phyloP scores from a whole-genome alignment of 2,888 invertebrate species.

The Dicyrtomina minuta region DNA sequence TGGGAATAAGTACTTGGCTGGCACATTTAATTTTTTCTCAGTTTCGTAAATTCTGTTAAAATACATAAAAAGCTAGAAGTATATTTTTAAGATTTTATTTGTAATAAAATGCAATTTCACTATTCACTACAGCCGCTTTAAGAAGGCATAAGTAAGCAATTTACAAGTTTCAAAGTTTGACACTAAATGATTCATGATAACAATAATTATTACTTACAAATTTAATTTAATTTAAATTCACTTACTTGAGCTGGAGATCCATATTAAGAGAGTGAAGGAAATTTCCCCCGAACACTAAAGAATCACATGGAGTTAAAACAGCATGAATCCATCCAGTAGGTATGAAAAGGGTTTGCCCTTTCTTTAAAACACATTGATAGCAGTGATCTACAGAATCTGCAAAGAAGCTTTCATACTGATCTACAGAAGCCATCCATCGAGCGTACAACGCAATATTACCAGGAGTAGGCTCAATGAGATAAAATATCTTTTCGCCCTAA shows the following conservation, averaged over 20 bases:
- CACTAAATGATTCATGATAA: too few species aligned
- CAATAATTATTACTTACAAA: too few species aligned
- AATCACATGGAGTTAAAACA: conserved; percentile 79
- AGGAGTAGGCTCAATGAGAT: conserved; percentile 68
- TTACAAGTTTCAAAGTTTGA: conserved; percentile 3
- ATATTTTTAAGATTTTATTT: too few species aligned
- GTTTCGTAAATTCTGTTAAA: conserved; percentile 83
- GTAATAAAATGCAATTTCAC: too few species aligned
- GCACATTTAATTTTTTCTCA: conserved; percentile 77
- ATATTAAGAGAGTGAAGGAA: conserved; percentile 82
- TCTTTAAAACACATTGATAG: conserved; percentile 70
- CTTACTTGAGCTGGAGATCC: conserved; percentile 82
- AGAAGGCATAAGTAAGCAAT: conserved; percentile 21
- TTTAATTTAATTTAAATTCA: too few species aligned
- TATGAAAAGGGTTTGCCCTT: conserved; percentile 86
- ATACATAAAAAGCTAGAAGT: conserved; percentile 53
- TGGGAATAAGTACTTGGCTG: conserved; percentile 80
- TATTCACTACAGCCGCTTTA: too few species aligned
- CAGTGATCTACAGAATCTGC: conserved; percentile 79
- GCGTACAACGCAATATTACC: conserved; percentile 62
- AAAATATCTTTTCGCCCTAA: conserved; percentile 94
- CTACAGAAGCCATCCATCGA: conserved; percentile 60
- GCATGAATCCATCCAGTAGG: conserved; percentile 96
- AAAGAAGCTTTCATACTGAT: conserved; percentile 61
- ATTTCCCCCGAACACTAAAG: conserved; percentile 90